Conservation (phyloP, 30 jellyfish, hydroid and myxozoan species). For the Sanderia malayensis region DNA sequence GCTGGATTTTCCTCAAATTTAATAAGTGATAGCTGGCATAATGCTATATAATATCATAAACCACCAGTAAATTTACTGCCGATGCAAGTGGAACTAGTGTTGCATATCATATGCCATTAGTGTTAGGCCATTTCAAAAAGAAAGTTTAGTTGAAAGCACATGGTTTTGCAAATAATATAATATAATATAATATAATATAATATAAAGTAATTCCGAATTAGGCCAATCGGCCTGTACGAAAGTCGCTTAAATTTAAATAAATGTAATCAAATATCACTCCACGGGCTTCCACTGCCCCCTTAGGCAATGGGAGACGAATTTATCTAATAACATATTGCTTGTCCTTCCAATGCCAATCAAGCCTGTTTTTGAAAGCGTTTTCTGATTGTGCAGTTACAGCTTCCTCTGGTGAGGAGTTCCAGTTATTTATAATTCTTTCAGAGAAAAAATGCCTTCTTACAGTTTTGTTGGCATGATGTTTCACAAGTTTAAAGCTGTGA, state of each 20-base stretch:
- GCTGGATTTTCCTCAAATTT: too few species aligned
- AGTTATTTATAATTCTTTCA: conserved; percentile 31
- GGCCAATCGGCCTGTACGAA: neutral
- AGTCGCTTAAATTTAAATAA: neutral
- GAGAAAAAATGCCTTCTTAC: conserved; percentile 28
- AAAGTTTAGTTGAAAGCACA: too few species aligned
- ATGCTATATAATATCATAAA: too few species aligned
- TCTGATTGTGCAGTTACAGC: conserved; percentile 17
- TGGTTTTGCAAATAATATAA: neutral
- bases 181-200: too few species aligned
- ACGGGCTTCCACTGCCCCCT: conserved; percentile 21
- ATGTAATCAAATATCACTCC: neutral
- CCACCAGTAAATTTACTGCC: too few species aligned
- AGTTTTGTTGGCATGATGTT: conserved; percentile 21
- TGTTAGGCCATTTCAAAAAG: too few species aligned
- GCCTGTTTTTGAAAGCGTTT: conserved; percentile 26
- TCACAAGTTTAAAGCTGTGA: conserved; percentile 43
- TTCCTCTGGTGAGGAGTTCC: conserved; percentile 38
- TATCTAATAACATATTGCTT: conserved; percentile 15
- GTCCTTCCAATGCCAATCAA: conserved; percentile 32
- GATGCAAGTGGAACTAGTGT: too few species aligned
- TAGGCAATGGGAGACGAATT: conserved; percentile 25
- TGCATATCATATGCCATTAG: too few species aligned
- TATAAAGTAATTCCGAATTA: neutral
- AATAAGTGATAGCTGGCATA: too few species aligned